These are phyloP conservation scores for Argyrosomus regius DNA, from an alignment of 2,797 vertebrate species.

Conservation along the genomic window DNA sequence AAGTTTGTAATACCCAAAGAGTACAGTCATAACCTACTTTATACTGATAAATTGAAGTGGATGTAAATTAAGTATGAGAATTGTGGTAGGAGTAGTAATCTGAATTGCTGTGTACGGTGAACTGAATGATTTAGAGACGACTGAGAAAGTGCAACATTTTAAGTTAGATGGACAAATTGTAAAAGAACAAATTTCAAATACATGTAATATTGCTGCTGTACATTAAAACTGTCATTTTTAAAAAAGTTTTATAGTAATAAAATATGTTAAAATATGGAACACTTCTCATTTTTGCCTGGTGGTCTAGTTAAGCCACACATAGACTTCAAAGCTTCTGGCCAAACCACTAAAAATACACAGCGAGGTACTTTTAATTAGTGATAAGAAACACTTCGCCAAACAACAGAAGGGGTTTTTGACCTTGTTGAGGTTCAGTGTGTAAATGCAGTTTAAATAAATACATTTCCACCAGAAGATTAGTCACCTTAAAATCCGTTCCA, in stretches of 20 bases:
- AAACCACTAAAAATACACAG: not conserved
- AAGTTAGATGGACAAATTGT: not conserved
- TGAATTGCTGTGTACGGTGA: not conserved
- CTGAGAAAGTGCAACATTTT: not conserved
- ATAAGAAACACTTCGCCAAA: not conserved
- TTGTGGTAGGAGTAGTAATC: not conserved
- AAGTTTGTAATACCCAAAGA: not conserved
- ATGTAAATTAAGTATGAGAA: not conserved
- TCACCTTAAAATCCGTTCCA: not conserved
- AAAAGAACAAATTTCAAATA: not conserved
- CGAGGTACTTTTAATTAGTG: too few relatives aligned
- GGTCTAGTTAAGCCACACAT: not conserved
- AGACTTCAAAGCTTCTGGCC: not conserved
- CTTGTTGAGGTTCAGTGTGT: not conserved
- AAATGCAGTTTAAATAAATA: too few relatives aligned
- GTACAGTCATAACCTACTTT: not conserved
- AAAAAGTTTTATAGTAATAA: constrained; percentile 17
- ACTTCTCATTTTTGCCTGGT: not conserved
- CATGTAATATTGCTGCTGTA: not conserved
- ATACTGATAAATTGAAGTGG: not conserved
- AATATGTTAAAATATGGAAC: not conserved
- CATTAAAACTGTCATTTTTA: not conserved
- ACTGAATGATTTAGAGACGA: too few relatives aligned
- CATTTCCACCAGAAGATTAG: too few relatives aligned
- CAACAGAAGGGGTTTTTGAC: not conserved